A percentile compares a stretch with the other conserved stretches of the same genome.
These are phyloP conservation scores for Lipotes vexillifer DNA, from an alignment of 2,113 vertebrate species.

Conservation along the genomic window DNA sequence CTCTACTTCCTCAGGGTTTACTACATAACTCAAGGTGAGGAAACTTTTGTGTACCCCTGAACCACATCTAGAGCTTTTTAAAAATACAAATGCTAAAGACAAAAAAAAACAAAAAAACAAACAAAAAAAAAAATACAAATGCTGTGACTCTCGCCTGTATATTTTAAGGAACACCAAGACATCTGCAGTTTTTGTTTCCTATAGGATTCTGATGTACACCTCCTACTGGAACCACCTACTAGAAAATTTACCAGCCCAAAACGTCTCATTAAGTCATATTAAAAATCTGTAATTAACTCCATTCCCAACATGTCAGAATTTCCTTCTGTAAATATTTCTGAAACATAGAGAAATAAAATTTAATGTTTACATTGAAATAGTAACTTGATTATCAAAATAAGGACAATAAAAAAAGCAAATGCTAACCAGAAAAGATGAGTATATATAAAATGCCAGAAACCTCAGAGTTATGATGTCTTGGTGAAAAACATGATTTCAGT, in stretches of 20 bases:
- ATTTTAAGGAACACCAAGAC: neutral
- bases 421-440: neutral
- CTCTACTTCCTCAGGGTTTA: neutral
- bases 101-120: too few species aligned
- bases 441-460: neutral
- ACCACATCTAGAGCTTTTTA: neutral
- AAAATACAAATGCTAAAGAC: neutral
- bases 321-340: neutral
- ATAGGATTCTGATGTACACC: neutral
- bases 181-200: neutral
- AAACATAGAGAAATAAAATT: neutral
- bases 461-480: neutral
- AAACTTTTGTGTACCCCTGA: neutral
- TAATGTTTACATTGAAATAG: neutral
- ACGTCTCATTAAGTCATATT: neutral
- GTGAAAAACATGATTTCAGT: neutral
- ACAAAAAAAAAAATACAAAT: neutral
- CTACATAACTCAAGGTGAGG: neutral
- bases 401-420: neutral
- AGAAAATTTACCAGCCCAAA: neutral
- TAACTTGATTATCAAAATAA: conserved; percentile 30
- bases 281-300: neutral
- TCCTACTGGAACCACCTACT: neutral
- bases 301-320: neutral
- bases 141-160: neutral